Base-by-base conservation (phyloP, 1,140 invertebrate species). In the Helicoverpa armigera region DNA sequence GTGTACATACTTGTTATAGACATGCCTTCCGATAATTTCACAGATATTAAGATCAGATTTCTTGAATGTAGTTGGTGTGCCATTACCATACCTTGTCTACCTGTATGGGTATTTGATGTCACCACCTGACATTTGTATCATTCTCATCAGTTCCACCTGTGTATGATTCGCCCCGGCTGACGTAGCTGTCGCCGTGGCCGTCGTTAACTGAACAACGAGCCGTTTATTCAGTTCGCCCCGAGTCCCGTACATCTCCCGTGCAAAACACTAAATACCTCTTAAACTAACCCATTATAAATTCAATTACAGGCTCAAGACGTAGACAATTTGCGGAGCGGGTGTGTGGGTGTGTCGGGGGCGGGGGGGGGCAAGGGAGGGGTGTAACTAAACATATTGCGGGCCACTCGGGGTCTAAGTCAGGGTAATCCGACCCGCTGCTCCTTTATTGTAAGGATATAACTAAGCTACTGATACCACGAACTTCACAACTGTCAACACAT, bases 271-370 rank as follows among this genome's bases (percentile, higher is more conserved):
- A 90, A 90, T 87, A 88, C 87, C 78, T 85, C 80, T 85, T 87
- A 88, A 92, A 92, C 89, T 90, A 92, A 91, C 86, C 90, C 87
- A 92, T 94, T 94, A 94, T 94, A 92, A 94, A 94, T 94, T 94
- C 90, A 94, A 94, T 94, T 92, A 94, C 87, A 86, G 80, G 84
- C 86, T 87, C 85, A 89, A 89, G 91, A 89, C 87, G 87, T 61
- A 90, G 90, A 92, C 89, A 91, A 92, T 93, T 90, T 89, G 87
- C 87, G 86, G 82, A 79, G 48, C 54, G 70, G 14, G 84, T 35
- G 58, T 58, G 60, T 23, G 74, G 51, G 51, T 81, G 70, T 79
- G 74, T 78, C 14, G 29, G 76, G 29, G 76, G 82, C 18, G 83
- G 53, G 72, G 84, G 76, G 53, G 70, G n/a, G 65, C 50, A 80